phyloP scores from a whole-genome alignment of 2,113 vertebrate genomes.

The Tachuris rubrigastra region DNA sequence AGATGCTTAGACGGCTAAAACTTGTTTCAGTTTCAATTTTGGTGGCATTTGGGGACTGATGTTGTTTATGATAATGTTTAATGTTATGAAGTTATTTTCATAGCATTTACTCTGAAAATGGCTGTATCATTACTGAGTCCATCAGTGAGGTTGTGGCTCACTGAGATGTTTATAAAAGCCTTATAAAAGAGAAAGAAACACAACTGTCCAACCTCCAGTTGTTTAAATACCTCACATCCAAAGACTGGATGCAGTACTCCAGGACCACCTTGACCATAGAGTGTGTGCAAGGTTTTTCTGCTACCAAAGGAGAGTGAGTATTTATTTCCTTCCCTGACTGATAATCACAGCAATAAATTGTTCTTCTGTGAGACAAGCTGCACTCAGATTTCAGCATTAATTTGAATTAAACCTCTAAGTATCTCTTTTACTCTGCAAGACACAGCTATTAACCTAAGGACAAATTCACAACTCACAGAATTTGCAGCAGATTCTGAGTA shows the following conservation, averaged over 20 bases:
- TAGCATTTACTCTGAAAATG: neutral
- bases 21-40: neutral
- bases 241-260: neutral
- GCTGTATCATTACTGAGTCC: neutral
- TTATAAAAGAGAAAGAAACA: neutral
- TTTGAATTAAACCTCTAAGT: neutral
- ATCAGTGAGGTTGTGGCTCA: neutral
- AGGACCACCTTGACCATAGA: neutral
- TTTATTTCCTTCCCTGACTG: neutral
- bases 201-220: neutral
- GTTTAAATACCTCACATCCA: neutral
- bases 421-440: neutral
- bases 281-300: neutral
- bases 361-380: neutral
- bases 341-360: neutral
- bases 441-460: neutral
- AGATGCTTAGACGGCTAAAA: neutral
- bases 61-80: neutral
- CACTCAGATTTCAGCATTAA: neutral
- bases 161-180: neutral
- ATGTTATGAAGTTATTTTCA: neutral
- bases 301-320: neutral
- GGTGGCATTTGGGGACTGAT: neutral
- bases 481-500: neutral
- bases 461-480: neutral